Percentiles rank a stretch among this genome's conserved stretches.
Evolutionary conservation across 1,140 invertebrate species (phyloP).

Genomic region (Latrodectus geometricus): DNA sequence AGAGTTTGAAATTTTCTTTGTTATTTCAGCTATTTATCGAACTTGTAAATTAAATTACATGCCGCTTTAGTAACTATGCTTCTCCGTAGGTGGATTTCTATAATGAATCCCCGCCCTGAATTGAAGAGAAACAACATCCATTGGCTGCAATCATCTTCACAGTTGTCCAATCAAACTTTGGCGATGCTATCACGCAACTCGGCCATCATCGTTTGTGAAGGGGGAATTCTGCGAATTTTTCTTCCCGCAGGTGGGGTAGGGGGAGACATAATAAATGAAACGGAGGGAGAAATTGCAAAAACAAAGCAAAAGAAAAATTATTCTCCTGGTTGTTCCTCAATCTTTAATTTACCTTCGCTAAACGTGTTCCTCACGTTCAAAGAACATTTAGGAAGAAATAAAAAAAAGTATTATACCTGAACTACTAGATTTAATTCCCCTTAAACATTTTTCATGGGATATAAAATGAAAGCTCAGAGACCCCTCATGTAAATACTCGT

Average conservation of each 20-base stretch:
- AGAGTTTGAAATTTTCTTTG: background rate
- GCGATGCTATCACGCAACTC: conserved; percentile 49
- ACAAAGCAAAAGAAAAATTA: conserved; percentile 7
- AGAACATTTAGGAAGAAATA: conserved; percentile 8
- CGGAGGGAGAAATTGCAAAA: background rate
- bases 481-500: background rate
- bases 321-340: background rate
- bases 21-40: background rate
- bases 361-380: conserved; percentile 23
- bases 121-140: background rate
- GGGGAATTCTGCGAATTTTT: conserved; percentile 50
- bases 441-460: background rate
- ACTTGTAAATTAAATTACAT: background rate
- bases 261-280: background rate
- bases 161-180: conserved; percentile 22
- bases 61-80: background rate
- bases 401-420: background rate
- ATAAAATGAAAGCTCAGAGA: background rate
- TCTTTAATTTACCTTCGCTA: conserved; percentile 27
- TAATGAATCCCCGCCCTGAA: background rate
- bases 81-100: conserved; percentile 10
- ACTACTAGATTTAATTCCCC: conserved; percentile 19
- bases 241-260: background rate
- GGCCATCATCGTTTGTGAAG: conserved; percentile 35
- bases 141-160: conserved; percentile 25